A percentile compares a stretch with the other conserved stretches of the same genome.
Conservation (phyloP, 1,140 invertebrate genomes). For the Spodoptera litura region DNA sequence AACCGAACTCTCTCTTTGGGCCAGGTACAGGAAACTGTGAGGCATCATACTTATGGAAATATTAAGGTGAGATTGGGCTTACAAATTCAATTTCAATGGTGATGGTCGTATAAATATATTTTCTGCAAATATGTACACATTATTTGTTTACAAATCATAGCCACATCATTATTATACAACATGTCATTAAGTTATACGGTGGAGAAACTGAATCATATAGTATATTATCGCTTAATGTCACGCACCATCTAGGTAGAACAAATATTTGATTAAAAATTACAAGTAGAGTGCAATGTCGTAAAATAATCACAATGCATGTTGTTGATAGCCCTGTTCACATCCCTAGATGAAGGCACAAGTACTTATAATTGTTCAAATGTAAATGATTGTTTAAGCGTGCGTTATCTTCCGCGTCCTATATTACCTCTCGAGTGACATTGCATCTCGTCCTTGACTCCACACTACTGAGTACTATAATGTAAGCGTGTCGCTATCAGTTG, state of each 20-base stretch:
- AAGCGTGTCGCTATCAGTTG: constrained; percentile 71
- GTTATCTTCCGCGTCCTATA: constrained; percentile 65
- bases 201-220: neutral
- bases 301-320: constrained; percentile 17
- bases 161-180: neutral
- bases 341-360: constrained; percentile 10
- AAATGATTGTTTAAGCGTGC: constrained; percentile 44
- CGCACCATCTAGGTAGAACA: constrained; percentile 3
- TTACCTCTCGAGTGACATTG: constrained; percentile 64
- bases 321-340: constrained; percentile 12
- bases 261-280: constrained; percentile 17
- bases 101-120: constrained; percentile 43
- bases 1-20: constrained; percentile 84
- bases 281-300: constrained; percentile 15
- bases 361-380: constrained; percentile 4
- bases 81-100: constrained; percentile 54
- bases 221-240: constrained; percentile 9
- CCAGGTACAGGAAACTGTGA: constrained; percentile 87
- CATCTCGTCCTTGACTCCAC: constrained; percentile 76
- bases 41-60: constrained; percentile 86
- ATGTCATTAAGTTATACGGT: neutral
- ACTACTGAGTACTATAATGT: constrained; percentile 55
- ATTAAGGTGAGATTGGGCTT: constrained; percentile 85
- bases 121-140: neutral
- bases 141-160: neutral